Evolutionary conservation across 2,888 invertebrate species (phyloP).

Genomic region (Halocaridina rubra): DNA sequence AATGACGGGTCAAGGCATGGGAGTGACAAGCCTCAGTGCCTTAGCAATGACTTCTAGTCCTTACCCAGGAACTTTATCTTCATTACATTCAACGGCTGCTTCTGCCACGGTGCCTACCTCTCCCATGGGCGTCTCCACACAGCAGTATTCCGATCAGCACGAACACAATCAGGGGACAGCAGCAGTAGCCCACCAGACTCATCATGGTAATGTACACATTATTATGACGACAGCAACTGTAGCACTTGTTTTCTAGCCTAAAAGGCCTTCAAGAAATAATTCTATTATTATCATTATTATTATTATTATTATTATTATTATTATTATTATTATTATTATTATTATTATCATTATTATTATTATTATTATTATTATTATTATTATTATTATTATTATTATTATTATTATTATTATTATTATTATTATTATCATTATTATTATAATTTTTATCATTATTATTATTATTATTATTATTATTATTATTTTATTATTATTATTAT

Average conservation of each 20-base stretch:
- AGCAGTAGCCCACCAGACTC: slow-evolving; percentile 34
- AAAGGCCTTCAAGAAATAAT: too few relatives aligned
- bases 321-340: too few relatives aligned
- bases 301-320: too few relatives aligned
- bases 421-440: not conserved
- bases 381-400: not conserved
- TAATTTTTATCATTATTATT: too few relatives aligned
- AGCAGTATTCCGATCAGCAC: not conserved
- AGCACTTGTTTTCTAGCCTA: too few relatives aligned
- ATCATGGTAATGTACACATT: too few relatives aligned
- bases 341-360: not conserved
- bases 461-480: not conserved
- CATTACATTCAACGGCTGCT: slow-evolving; percentile 14
- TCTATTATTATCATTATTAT: too few relatives aligned
- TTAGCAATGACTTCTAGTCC: slow-evolving; percentile 44
- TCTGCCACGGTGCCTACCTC: not conserved
- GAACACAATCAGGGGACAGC: slow-evolving; percentile 15
- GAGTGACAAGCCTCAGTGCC: slow-evolving; percentile 53
- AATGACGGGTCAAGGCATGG: slow-evolving; percentile 68
- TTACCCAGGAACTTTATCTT: slow-evolving; percentile 39
- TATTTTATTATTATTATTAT: not conserved
- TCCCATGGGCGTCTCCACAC: slow-evolving; percentile 2
- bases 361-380: not conserved
- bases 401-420: not conserved
- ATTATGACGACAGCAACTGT: too few relatives aligned